Percentiles rank a stretch among this genome's conserved stretches.
Conservation (phyloP, 1,140 invertebrate species). For the Meloidogyne exigua region DNA sequence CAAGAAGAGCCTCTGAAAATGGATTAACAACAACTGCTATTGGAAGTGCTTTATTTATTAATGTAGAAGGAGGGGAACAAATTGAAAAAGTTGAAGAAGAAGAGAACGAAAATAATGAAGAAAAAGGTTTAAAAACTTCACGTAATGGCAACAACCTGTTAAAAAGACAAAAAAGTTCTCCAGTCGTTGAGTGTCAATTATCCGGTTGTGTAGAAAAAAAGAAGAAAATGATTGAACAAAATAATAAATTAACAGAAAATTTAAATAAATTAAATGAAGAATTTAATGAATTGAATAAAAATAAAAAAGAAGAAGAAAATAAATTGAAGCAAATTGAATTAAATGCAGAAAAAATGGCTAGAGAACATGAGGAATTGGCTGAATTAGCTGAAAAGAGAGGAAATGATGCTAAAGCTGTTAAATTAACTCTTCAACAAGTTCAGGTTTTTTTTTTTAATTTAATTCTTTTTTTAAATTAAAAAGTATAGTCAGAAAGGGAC, state of each 20-base stretch:
- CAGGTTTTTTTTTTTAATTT: not conserved
- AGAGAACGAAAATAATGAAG: not conserved
- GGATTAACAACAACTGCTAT: slow-evolving; percentile 4
- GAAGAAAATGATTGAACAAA: not conserved
- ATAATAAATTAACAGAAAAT: slow-evolving; percentile 31
- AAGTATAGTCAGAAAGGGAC: slow-evolving; percentile 53
- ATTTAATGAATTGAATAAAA: slow-evolving; percentile 12
- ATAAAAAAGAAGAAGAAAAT: slow-evolving; percentile 14
- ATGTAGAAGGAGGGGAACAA: slow-evolving; percentile 32
- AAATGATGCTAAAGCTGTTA: slow-evolving; percentile 27
- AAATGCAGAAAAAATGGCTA: slow-evolving; percentile 1
- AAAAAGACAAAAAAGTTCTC: not conserved
- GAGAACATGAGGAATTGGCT: slow-evolving; percentile 36
- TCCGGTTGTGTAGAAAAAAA: not conserved
- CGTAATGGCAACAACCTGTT: not conserved
- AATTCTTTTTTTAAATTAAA: slow-evolving; percentile 1
- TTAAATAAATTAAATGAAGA: slow-evolving; percentile 52
- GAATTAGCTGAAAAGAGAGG: slow-evolving; percentile 45
- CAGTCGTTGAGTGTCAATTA: not conserved
- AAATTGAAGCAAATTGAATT: slow-evolving; percentile 29
- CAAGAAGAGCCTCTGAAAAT: not conserved
- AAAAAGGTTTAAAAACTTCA: not conserved
- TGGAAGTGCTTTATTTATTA: not conserved
- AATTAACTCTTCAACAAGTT: slow-evolving; percentile 30
- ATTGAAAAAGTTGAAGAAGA: not conserved